phyloP scores from a whole-genome alignment of 2,113 vertebrate genomes.

The Sinocyclocheilus anshuiensis region DNA sequence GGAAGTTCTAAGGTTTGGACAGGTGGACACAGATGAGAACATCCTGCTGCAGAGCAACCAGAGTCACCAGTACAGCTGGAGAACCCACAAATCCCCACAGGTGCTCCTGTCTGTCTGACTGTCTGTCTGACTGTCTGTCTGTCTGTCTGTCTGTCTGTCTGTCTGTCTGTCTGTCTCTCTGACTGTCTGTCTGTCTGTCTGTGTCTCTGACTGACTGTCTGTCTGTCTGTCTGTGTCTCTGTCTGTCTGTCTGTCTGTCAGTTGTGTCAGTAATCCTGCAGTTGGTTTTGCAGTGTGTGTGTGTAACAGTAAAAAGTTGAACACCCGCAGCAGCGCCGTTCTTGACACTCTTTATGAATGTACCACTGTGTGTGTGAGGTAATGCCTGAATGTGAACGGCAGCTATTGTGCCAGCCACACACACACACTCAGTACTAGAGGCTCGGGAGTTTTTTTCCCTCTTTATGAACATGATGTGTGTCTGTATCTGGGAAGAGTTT shows the following conservation, averaged over 20 bases:
- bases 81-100: constrained; percentile 95
- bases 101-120: constrained; percentile 63
- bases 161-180: not conserved
- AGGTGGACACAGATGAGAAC: constrained; percentile 98
- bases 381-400: not conserved
- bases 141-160: not conserved
- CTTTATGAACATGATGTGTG: not conserved
- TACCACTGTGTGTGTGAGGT: not conserved
- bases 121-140: not conserved
- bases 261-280: too few relatives aligned
- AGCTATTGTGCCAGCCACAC: not conserved
- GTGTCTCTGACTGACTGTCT: not conserved
- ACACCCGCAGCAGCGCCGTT: not conserved
- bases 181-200: not conserved
- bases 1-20: constrained; percentile 95
- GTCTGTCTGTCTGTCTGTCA: too few relatives aligned
- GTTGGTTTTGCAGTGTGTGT: not conserved
- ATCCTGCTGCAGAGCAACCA: constrained; percentile 89
- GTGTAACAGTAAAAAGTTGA: not conserved
- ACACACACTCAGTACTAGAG: not conserved
- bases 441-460: not conserved
- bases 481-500: constrained; percentile 20
- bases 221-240: not conserved
- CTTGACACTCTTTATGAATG: not conserved
- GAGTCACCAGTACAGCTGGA: constrained; percentile 99